These are phyloP conservation scores for Acleris literana DNA, from an alignment of 2,888 invertebrate species.

Conservation along the genomic window DNA sequence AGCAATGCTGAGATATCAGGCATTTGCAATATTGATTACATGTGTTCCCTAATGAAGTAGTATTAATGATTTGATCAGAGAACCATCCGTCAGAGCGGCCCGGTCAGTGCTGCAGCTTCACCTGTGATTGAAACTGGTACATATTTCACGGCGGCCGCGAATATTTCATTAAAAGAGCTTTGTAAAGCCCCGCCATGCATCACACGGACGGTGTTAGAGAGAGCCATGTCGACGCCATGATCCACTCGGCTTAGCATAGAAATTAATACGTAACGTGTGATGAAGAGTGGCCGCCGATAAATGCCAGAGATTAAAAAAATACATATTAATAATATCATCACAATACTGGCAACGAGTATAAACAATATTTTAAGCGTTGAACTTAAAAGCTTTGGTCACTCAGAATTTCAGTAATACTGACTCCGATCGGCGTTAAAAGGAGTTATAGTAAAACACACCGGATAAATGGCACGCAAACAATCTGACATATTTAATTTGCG, in stretches of 20 bases:
- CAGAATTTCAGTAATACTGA: too few species aligned
- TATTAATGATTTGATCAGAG: slow-evolving; percentile 26
- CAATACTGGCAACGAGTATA: slow-evolving; percentile 10
- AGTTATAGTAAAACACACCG: too few species aligned
- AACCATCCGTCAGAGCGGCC: slow-evolving; percentile 45
- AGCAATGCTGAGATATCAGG: too few species aligned
- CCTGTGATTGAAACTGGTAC: slow-evolving; percentile 75
- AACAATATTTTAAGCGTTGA: too few species aligned
- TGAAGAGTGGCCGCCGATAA: slow-evolving; percentile 57
- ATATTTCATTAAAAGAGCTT: slow-evolving; percentile 79
- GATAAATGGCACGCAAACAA: too few species aligned
- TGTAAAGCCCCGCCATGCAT: slow-evolving; percentile 72
- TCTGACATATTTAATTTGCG: neutral
- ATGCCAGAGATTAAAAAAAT: slow-evolving; percentile 44
- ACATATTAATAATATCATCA: slow-evolving; percentile 38
- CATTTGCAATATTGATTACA: too few species aligned
- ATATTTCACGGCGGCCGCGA: slow-evolving; percentile 69
- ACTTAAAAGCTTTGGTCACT: too few species aligned
- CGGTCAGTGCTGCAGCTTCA: slow-evolving; percentile 59
- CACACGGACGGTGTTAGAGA: slow-evolving; percentile 72
- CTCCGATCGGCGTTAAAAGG: too few species aligned
- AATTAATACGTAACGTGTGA: slow-evolving; percentile 70
- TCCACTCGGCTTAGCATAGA: slow-evolving; percentile 75
- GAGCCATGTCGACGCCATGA: slow-evolving; percentile 70
- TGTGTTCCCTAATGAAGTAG: slow-evolving; percentile 7